These are phyloP conservation scores for Passer domesticus DNA, from an alignment of 2,113 vertebrate species.

Conservation along the genomic window DNA sequence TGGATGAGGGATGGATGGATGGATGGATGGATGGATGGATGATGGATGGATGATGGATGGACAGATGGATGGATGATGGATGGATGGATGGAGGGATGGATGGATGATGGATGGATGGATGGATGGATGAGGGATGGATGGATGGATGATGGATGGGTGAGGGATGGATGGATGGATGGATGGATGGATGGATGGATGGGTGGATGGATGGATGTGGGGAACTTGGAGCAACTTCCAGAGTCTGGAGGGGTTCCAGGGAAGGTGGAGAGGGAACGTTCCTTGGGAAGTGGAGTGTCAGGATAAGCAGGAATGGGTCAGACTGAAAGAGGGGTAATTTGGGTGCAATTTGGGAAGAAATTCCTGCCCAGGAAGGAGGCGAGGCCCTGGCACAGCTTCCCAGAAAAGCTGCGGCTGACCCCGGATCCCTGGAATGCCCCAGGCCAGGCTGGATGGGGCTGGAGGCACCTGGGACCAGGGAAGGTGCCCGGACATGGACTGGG, in stretches of 20 bases:
- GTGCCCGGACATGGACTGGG: neutral
- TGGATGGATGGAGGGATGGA: neutral
- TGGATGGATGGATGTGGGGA: neutral
- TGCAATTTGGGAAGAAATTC: neutral
- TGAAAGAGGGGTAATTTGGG: no score
- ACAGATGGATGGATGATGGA: no score
- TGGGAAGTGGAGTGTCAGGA: rapidly evolving
- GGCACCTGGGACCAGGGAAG: neutral
- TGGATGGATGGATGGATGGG: neutral
- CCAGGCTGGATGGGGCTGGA: neutral
- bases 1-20: no score
- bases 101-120: neutral
- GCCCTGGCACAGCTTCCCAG: neutral
- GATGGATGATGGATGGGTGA: neutral
- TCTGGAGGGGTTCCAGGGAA: neutral
- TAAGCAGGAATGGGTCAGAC: rapidly evolving
- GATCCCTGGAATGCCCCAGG: neutral
- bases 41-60: no score
- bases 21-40: no score
- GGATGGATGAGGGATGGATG: neutral
- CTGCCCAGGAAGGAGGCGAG: neutral
- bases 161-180: neutral
- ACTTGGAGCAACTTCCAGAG: neutral
- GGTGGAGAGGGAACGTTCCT: neutral
- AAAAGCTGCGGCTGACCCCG: neutral